Evolutionary conservation across 2,797 vertebrate species (phyloP).

Genomic region (Hemitrygon akajei): DNA sequence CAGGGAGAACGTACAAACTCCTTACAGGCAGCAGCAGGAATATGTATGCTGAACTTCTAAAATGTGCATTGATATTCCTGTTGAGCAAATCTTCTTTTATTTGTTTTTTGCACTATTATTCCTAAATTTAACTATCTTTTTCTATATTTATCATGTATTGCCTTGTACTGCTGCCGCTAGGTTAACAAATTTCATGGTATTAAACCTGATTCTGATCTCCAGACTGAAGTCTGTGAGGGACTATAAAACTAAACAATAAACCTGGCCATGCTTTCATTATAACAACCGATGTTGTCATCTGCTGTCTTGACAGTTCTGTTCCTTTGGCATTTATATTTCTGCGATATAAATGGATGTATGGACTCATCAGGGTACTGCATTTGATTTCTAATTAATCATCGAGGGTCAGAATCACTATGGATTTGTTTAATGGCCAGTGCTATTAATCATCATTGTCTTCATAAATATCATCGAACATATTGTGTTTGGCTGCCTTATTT

Average conservation of each 20-base stretch:
- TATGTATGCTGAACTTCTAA: too few species aligned
- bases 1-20: too few species aligned
- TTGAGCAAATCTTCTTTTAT: too few species aligned
- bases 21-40: too few species aligned
- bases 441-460: background rate
- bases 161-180: too few species aligned
- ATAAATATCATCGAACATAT: constrained; percentile 22
- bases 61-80: too few species aligned
- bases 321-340: background rate
- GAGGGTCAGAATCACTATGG: background rate
- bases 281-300: background rate
- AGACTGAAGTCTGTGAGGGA: too few species aligned
- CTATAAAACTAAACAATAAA: background rate
- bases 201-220: too few species aligned
- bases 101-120: too few species aligned
- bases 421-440: background rate
- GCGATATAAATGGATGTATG: constrained; percentile 14
- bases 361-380: background rate
- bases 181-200: too few species aligned
- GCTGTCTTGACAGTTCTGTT: background rate
- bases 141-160: too few species aligned
- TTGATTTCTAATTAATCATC: constrained; percentile 13
- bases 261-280: background rate
- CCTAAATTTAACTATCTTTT: too few species aligned
- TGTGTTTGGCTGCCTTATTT: constrained; percentile 1